Evolutionary conservation across 2,113 vertebrate genomes (phyloP).

Genomic region (Anoplopoma fimbria): DNA sequence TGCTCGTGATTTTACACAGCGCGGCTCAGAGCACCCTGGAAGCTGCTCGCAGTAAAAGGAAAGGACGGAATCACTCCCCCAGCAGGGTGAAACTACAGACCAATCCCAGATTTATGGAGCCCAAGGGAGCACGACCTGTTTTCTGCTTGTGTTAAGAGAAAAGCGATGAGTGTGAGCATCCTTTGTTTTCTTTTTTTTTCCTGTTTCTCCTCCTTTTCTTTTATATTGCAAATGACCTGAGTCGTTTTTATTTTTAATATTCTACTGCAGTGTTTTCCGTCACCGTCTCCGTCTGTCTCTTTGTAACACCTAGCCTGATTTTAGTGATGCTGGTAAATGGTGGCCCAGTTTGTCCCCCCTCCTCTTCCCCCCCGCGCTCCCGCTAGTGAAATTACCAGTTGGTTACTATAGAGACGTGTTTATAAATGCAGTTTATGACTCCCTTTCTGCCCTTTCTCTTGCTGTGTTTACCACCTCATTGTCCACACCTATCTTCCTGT

Average conservation of each 20-base stretch:
- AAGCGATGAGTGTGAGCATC: not conserved
- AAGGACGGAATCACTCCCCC: conserved; percentile 64
- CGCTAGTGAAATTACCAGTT: conserved; percentile 81
- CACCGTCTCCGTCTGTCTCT: conserved; percentile 29
- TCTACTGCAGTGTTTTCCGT: conserved; percentile 23
- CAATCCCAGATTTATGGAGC: conserved; percentile 72
- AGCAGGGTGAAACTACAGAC: conserved; percentile 61
- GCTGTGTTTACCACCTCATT: conserved; percentile 60
- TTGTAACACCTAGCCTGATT: conserved; percentile 71
- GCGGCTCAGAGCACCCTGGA: conserved; percentile 48
- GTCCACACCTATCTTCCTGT: conserved; percentile 52
- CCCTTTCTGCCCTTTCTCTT: conserved; percentile 74
- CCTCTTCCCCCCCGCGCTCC: conserved; percentile 40
- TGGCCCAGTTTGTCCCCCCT: conserved; percentile 68
- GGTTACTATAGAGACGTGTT: conserved; percentile 87
- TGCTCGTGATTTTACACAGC: conserved; percentile 74
- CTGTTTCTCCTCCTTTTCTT: not conserved
- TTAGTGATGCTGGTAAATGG: conserved; percentile 69
- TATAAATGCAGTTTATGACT: conserved; percentile 83
- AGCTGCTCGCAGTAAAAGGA: conserved; percentile 56
- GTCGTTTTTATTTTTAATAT: conserved; percentile 14
- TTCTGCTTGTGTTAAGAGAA: conserved; percentile 43
- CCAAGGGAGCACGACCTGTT: conserved; percentile 58
- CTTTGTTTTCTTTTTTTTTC: not conserved
- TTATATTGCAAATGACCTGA: conserved; percentile 15